These are phyloP conservation scores for Drosophila flavopinicola DNA, from an alignment of 2,888 invertebrate genomes.

Conservation along the genomic window DNA sequence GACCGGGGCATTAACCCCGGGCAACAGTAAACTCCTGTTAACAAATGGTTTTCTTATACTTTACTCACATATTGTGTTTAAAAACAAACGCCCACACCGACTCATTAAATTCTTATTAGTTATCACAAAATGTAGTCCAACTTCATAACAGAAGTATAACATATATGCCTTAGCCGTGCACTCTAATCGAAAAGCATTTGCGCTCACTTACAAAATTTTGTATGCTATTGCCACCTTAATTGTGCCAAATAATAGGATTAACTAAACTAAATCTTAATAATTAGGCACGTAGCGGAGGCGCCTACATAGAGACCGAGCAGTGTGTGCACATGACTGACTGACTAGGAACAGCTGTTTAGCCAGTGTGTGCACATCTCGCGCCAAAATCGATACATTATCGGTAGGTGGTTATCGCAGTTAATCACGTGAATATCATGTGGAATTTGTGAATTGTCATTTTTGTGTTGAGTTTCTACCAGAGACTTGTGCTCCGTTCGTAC, in stretches of 20 bases:
- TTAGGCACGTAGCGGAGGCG: slow-evolving; percentile 51
- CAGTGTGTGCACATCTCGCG: slow-evolving; percentile 29
- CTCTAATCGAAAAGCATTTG: background rate
- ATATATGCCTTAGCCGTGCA: background rate
- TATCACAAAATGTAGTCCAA: slow-evolving; percentile 6
- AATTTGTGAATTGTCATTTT: slow-evolving; percentile 73
- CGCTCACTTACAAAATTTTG: slow-evolving; percentile 45
- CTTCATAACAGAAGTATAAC: slow-evolving; percentile 11
- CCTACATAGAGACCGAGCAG: slow-evolving; percentile 51
- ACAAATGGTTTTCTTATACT: background rate
- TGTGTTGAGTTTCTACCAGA: slow-evolving; percentile 74
- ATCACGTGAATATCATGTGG: slow-evolving; percentile 64
- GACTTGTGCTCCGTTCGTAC: slow-evolving; percentile 63
- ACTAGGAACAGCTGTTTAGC: slow-evolving; percentile 33
- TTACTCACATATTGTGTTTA: slow-evolving; percentile 28
- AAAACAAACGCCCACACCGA: slow-evolving; percentile 43
- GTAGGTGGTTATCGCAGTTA: slow-evolving; percentile 29
- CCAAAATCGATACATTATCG: slow-evolving; percentile 29
- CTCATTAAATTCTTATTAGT: background rate
- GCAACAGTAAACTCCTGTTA: background rate
- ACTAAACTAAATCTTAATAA: slow-evolving; percentile 63
- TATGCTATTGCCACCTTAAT: slow-evolving; percentile 33
- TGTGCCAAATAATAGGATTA: slow-evolving; percentile 56
- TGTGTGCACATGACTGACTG: slow-evolving; percentile 37
- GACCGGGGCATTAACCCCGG: background rate